phyloP scores from a whole-genome alignment of 2,797 vertebrate species.

The Odontamblyopus rebecca region DNA sequence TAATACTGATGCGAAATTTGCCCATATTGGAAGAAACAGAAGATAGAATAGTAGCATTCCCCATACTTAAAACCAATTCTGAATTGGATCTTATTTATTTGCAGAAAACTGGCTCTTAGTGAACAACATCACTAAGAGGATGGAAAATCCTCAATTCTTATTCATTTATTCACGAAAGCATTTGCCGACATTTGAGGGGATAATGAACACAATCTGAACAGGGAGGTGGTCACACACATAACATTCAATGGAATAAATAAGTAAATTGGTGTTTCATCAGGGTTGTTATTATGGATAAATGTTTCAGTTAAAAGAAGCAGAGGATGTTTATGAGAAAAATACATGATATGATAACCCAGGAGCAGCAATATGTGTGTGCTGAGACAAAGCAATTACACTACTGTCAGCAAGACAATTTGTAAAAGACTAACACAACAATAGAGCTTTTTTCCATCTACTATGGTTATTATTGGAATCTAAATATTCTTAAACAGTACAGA shows the following conservation, averaged over 20 bases:
- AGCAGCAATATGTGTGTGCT: neutral
- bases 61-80: constrained; percentile 30
- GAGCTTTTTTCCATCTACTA: neutral
- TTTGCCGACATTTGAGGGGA: constrained; percentile 42
- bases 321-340: constrained; percentile 24
- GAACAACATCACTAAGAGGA: constrained; percentile 36
- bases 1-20: constrained; percentile 13
- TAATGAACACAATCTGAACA: constrained; percentile 49
- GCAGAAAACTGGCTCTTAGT: constrained; percentile 33
- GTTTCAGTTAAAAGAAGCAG: constrained; percentile 26
- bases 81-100: constrained; percentile 37
- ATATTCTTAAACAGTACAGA: neutral
- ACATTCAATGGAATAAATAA: constrained; percentile 35
- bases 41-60: constrained; percentile 13
- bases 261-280: constrained; percentile 39
- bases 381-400: constrained; percentile 3
- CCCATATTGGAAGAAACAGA: constrained; percentile 1
- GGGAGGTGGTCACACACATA: constrained; percentile 29
- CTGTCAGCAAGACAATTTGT: neutral
- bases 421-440: neutral
- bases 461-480: neutral
- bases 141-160: constrained; percentile 34
- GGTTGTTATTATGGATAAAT: constrained; percentile 39
- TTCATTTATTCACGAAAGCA: constrained; percentile 45
- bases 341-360: constrained; percentile 22